Evolutionary conservation across 53 echinoderm and acorn worm genomes (phyloP), one percentile per base, ranked within the genome.

Genomic region (Paracentrotus lividus): DNA sequence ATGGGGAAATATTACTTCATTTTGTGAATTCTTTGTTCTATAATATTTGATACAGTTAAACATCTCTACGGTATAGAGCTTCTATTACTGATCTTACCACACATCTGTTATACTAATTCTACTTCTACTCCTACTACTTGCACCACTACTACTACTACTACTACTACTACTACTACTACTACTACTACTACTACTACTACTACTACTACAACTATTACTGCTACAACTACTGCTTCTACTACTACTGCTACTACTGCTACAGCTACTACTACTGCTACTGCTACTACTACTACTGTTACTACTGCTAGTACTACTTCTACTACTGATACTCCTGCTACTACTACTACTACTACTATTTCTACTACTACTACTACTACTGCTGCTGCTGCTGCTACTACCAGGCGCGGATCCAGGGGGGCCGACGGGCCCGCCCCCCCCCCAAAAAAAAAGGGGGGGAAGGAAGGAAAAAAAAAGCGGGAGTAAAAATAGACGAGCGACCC

Each of bases 131-230:
- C 72, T 72, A 72, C 72, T 72, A 72, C 72, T 72, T 31, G 31
- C 32, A 72, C 72, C 32, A 72, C 72, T 72, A 72, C 72, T 72
- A 72, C 72, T 72, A 72, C 72, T 72, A 72, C 72, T 72, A 72
- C 72, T 72, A 72, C 72, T 72, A 31, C 72, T 72, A 31, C 72
- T 72, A 13, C 72, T 72, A 31, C 72, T 72, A 1, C 34, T 72
- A 31, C 72, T 38, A 31, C 72, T 72, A 31, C 72, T 72, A 32
- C 34, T 72, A 72, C 72, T 72, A 72, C 72, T 72, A 72, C 72
- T 72, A 72, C 72, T 72, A 72, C 72, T 72, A 72, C 72, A 31
- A 72, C 72, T 72, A 72, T 33, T 72, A 72, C 72, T 72, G 32
- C 26, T 72, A 72, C 72, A 31, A 38, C 72, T 72, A 38, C 33